Evolutionary conservation across 1,140 invertebrate species (phyloP), one percentile per base, ranked within the genome.

Genomic region (Drosophila fuyamai): DNA sequence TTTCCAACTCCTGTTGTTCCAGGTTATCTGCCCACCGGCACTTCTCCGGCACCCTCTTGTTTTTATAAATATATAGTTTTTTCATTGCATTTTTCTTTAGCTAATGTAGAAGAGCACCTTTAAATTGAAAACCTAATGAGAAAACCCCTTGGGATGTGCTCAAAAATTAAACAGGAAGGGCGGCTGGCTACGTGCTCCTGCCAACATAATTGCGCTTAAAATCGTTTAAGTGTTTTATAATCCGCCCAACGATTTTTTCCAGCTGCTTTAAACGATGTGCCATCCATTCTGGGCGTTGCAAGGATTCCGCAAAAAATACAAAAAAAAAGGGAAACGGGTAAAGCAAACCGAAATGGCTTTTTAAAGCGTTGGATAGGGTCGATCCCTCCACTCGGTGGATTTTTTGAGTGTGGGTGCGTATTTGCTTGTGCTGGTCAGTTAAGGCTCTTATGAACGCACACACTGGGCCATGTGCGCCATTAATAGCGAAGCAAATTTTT

Each of bases 211-310:
- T 90, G 85, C 85, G 84, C 81, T 90, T 89, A 81, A 89, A 90
- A 89, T 81, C 85, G 85, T 70, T 89, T 84, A 89, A 89, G 84
- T 89, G 84, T 90, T 89, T 89, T 89, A 90, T 89, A 89, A 89
- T 89, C 81, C 85, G 58, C 47, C 80, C 57, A n/a, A 53, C 38
- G 35, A 36, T 53, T 72, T 72, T 70, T 63, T 38, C 41, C 56
- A 58, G 56, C 29, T 65, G 56, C 65, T 82, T 88, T 77, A 82
- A 86, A 61, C 82, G 60, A 38, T 58, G 29, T 76, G 60, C 62
- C 62, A 75, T 62, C 57, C 72, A 65, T 70, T 50, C 66, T 12
- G 29, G n/a, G 10, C 44, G 41, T 35, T 32, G 36, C 46, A 43
- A 36, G 27, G 36, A 74, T 43, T 68, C 36, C 18, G 16, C 36